Conservation (phyloP, 2,888 invertebrate species). For the Saturnia pavonia region DNA sequence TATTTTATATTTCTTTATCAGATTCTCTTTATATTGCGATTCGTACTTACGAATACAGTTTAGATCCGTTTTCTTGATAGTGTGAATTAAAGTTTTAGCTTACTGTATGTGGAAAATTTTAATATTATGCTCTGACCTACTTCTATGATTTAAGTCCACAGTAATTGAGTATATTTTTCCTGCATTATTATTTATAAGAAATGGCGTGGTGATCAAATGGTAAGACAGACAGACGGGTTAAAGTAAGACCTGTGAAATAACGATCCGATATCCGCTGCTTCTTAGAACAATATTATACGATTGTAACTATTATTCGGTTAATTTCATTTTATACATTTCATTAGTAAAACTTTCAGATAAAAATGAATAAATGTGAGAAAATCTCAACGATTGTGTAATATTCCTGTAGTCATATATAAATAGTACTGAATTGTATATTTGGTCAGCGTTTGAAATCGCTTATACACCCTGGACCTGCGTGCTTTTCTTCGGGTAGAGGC, state of each 20-base stretch:
- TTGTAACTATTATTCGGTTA: too few species aligned
- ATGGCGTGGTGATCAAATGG: neutral
- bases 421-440: too few species aligned
- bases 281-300: too few species aligned
- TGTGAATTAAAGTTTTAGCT: neutral
- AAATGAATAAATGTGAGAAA: too few species aligned
- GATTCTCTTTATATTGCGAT: neutral
- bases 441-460: neutral
- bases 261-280: too few species aligned
- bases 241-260: too few species aligned
- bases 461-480: neutral
- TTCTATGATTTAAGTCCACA: neutral
- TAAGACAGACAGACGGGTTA: too few species aligned
- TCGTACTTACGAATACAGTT: neutral
- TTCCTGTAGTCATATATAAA: too few species aligned
- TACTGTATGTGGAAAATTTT: neutral
- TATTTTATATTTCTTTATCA: slow-evolving; percentile 16
- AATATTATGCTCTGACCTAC: neutral
- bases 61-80: neutral
- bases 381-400: too few species aligned
- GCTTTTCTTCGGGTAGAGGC: neutral
- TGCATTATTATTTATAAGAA: neutral
- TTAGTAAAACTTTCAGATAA: too few species aligned
- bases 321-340: too few species aligned
- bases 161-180: neutral